A percentile compares a stretch with the other conserved stretches of the same genome.
Evolutionary conservation across 2,113 vertebrate genomes (phyloP).

Genomic region (Odontophorus gujanensis): DNA sequence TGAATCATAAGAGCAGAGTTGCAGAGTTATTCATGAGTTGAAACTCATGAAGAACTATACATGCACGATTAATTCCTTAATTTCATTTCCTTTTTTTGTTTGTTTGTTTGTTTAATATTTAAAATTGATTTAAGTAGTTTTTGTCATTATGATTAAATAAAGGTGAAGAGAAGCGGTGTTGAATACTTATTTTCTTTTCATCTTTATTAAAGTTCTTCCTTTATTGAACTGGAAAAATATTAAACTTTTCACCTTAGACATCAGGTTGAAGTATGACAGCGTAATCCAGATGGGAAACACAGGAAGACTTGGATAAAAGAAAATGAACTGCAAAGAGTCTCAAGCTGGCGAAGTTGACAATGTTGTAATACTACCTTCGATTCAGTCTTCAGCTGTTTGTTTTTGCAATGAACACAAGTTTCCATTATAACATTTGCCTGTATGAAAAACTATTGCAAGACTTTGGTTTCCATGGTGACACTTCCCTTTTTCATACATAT

Average conservation of each 20-base stretch:
- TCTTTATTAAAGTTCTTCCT: constrained; percentile 60
- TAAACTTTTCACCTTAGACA: constrained; percentile 59
- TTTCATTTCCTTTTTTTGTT: neutral
- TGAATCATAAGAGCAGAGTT: neutral
- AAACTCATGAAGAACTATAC: neutral
- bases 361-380: neutral
- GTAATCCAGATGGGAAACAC: constrained; percentile 55
- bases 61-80: neutral
- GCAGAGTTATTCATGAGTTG: neutral
- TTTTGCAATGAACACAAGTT: constrained; percentile 68
- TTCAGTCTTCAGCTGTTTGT: constrained; percentile 52
- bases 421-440: constrained; percentile 55
- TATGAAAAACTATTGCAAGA: constrained; percentile 60
- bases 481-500: constrained; percentile 72
- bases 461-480: constrained; percentile 77
- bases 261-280: constrained; percentile 38
- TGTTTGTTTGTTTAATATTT: constrained; percentile 31
- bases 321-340: constrained; percentile 44
- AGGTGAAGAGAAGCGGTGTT: constrained; percentile 40
- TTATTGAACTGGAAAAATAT: constrained; percentile 48
- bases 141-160: constrained; percentile 57
- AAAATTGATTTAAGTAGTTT: constrained; percentile 25
- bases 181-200: constrained; percentile 42
- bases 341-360: constrained; percentile 12
- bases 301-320: constrained; percentile 42